Base-by-base conservation (phyloP, 2,888 invertebrate genomes). In the Axea sp. region DNA sequence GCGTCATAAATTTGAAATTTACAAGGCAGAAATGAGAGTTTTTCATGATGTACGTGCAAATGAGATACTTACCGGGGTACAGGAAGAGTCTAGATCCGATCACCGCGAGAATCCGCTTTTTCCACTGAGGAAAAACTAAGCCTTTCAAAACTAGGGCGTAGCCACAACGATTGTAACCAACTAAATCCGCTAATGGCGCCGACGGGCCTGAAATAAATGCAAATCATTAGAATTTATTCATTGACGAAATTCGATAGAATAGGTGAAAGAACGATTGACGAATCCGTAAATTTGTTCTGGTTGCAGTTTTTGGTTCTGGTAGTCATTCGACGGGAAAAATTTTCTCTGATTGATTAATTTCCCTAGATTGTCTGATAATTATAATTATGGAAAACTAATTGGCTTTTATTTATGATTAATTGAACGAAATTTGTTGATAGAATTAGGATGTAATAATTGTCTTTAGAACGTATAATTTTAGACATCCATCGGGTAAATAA, bases 101-200 rank as follows among this genome's bases (percentile, higher is more conserved):
- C 62, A 92, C 88, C 76, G 91, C 90, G 24, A 92, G 89, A 19
- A 90, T 89, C 75, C 92, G 88, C 51, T 90, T 89, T 82, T 91
- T 91, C 92, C 92, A 92, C 82, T 92, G 92, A 28, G 92, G 92
- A 78, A 92, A 91, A 41, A 92, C 92, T 76, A 92, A 89, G 37
- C 92, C 92, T 84, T 92, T 92, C 45, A 92, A 86, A 37, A 92
- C 89, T 76, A 91, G 88, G 37, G 88, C 86, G 71, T 85, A 83
- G 14, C 89, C 90, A 76, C 89, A 89, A 75, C 88, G 87, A 37
- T 85, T 88, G 77, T 88, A 87, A 30, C 88, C 88, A 8, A 77
- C 79, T 37, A 91, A 85, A 57, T 90, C 90, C 15, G 90, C 89
- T 51, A 91, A 89, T 1, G 89, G 88, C 0, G 88, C 88, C 12